Base-by-base conservation (phyloP, 2,888 invertebrate species). In the Ligdia adustata region DNA sequence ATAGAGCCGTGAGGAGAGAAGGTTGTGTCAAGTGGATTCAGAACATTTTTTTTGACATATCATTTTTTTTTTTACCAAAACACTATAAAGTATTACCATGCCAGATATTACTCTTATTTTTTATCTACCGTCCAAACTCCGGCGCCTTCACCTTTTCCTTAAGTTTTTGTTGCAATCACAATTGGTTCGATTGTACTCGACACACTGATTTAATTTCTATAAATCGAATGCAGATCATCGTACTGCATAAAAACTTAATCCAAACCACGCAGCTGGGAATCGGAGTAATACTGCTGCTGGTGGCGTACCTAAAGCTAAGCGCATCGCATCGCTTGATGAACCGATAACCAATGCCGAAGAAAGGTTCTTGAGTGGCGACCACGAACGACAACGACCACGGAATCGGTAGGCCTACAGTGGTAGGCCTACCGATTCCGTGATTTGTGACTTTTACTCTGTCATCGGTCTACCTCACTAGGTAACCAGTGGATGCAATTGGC, bases 231-330 rank as follows among this genome's bases (percentile, higher is more conserved):
- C 64, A 65, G 78, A 77, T 77, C 69, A 77, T 75, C 73, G 72
- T 22, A 34, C 60, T 63, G 54, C 42, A 79, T 62, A 86, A 86
- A 86, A 86, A 84, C 60, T 62, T 80, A 84, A 87, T 87, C 85
- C 84, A 79, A 79, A 72, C 75, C 78, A 74, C 73, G 75, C 71
- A 73, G 69, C 69, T 57, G 65, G 71, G 60, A 70, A 55, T 52
- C 48, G 32, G 48, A 41, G 37, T 45, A 65, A 59, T 62, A 63
- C 58, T 52, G 56, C 16, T 52, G 56, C 43, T 57, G 38, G 57
- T 52, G 42, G 40, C 1, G 9, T 22, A 55, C 11, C n/a, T 6
- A 7, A 9, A 44, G 46, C 29, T 34, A 31, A 9, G 34, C 24
- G 9, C 7, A 7, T 18, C 9, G 2, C n/a, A 18, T 9, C 2